Conservation (phyloP, 64 coral and sea anemone species). For the Montipora sp. region DNA sequence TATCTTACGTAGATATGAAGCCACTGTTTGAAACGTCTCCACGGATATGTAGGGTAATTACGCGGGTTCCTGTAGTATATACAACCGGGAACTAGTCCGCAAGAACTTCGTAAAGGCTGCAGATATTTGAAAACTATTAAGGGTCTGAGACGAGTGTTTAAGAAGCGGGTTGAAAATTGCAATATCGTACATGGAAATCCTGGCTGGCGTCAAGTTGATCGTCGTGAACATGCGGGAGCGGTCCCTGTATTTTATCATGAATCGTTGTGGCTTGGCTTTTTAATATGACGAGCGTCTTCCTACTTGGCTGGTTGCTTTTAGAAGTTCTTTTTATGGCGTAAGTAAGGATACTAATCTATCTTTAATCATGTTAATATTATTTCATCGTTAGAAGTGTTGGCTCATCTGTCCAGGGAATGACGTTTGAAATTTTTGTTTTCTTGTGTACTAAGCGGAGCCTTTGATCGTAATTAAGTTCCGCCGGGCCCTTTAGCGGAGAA, state of each 20-base stretch:
- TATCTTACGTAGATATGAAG: too few species aligned
- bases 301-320: not conserved
- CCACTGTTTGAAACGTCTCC: too few species aligned
- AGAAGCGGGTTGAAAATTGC: not conserved
- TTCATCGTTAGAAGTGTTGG: too few species aligned
- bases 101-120: not conserved
- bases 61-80: too few species aligned
- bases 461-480: too few species aligned
- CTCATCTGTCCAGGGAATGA: too few species aligned
- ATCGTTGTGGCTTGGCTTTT: not conserved
- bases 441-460: too few species aligned
- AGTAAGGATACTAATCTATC: not conserved
- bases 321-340: not conserved
- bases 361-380: too few species aligned
- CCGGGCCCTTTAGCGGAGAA: too few species aligned
- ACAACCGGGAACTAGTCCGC: not conserved
- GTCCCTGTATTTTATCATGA: not conserved
- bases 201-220: too few species aligned
- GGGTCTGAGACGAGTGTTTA: not conserved
- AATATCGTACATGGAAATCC: not conserved
- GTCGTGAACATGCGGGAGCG: not conserved
- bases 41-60: too few species aligned
- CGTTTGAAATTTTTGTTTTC: too few species aligned
- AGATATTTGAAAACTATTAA: not conserved
- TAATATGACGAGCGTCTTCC: not conserved